A percentile compares a stretch with the other conserved stretches of the same genome.
Conservation (phyloP, 2,888 invertebrate genomes). For the Boloria selene region DNA sequence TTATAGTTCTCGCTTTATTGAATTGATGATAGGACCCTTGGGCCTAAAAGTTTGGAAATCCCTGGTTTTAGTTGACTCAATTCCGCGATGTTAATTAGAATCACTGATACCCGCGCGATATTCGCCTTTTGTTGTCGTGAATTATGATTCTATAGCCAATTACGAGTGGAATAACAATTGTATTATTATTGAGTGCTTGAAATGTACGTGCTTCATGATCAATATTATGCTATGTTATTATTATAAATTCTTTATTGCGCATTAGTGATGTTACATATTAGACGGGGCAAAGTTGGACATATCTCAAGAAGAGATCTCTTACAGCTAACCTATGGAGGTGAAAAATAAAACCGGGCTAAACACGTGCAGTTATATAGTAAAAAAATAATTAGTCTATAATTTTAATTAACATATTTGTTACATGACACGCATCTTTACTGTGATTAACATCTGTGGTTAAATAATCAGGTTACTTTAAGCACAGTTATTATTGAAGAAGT, state of each 20-base stretch:
- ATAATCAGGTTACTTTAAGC: no score
- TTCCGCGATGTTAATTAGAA: conserved; percentile 45
- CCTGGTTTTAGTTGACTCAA: conserved; percentile 37
- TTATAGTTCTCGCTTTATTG: background rate
- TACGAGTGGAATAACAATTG: conserved; percentile 35
- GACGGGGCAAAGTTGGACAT: no score
- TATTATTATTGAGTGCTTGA: conserved; percentile 13
- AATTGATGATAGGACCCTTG: background rate
- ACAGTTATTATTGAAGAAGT: no score
- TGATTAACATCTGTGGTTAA: no score
- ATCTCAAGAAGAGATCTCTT: no score
- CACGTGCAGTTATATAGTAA: no score
- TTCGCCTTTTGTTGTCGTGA: conserved; percentile 42
- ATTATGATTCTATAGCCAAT: conserved; percentile 42
- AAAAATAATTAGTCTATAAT: no score
- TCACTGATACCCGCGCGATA: conserved; percentile 41
- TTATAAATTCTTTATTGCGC: background rate
- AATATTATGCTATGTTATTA: conserved; percentile 8
- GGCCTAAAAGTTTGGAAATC: background rate
- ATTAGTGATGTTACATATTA: no score
- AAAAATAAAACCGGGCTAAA: no score
- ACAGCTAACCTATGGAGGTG: no score
- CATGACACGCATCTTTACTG: background rate
- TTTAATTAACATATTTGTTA: background rate
- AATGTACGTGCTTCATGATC: conserved; percentile 16